phyloP scores from a whole-genome alignment of 1,140 invertebrate genomes.

The Stegodyphus dumicola region DNA sequence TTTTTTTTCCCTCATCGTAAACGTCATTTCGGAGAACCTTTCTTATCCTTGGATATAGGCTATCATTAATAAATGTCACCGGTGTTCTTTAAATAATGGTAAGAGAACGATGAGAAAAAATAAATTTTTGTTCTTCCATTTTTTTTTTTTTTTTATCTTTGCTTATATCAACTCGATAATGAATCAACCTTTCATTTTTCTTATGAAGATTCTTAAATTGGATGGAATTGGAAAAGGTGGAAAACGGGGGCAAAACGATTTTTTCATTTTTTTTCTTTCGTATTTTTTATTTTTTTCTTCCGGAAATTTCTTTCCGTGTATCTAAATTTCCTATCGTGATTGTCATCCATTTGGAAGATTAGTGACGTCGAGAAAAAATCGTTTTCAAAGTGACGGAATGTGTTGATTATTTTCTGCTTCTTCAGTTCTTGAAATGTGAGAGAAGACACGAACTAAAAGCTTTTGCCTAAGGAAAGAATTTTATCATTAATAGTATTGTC shows the following conservation, averaged over 20 bases:
- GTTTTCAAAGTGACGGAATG: neutral
- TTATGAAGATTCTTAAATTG: neutral
- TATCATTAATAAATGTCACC: slow-evolving; percentile 35
- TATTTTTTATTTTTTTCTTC: neutral
- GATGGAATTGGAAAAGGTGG: neutral
- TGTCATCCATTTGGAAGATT: slow-evolving; percentile 17
- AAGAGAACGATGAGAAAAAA: neutral
- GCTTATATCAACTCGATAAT: slow-evolving; percentile 10
- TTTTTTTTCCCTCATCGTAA: no score
- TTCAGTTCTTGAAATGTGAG: neutral
- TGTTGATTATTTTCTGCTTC: neutral
- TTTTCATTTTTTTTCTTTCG: neutral
- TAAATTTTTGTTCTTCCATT: neutral
- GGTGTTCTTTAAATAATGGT: slow-evolving; percentile 8
- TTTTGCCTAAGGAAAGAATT: no score
- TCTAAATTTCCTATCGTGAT: slow-evolving; percentile 14
- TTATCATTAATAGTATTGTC: no score
- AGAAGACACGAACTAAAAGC: no score
- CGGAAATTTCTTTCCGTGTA: slow-evolving; percentile 1
- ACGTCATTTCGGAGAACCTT: no score
- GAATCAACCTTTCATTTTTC: slow-evolving; percentile 20
- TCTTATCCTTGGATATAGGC: no score
- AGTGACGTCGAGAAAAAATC: neutral
- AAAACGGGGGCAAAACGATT: no score
- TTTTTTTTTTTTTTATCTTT: neutral